Evolutionary conservation across 2,888 invertebrate species (phyloP).

Genomic region (Parnassius glacialis): DNA sequence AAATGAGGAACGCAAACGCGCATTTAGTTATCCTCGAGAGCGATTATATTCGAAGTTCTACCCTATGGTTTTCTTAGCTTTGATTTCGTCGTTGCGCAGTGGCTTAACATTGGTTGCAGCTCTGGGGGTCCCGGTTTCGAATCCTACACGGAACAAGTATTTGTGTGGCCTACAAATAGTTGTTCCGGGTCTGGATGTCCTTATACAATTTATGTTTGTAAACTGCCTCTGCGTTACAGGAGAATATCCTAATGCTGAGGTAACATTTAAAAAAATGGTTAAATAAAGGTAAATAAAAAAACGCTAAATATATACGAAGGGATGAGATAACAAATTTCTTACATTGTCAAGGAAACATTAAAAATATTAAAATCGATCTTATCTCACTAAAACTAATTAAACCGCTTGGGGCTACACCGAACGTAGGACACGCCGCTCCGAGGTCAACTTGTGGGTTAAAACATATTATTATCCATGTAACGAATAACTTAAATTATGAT

Average conservation of each 20-base stretch:
- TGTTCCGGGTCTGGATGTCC: too few species aligned
- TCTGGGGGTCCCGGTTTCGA: too few species aligned
- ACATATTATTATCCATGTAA: constrained; percentile 18
- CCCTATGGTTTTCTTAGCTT: constrained; percentile 2
- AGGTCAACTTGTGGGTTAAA: constrained; percentile 16
- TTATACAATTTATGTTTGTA: too few species aligned
- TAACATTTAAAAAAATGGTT: not conserved
- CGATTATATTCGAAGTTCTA: constrained; percentile 14
- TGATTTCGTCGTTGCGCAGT: not conserved
- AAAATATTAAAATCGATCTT: not conserved
- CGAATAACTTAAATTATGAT: constrained; percentile 18
- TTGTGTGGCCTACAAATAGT: too few species aligned
- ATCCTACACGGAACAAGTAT: too few species aligned
- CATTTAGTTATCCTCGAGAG: constrained; percentile 4
- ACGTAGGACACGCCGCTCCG: constrained; percentile 14
- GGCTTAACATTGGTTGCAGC: not conserved
- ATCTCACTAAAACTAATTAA: constrained; percentile 10
- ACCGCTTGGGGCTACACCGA: constrained; percentile 19
- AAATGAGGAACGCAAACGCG: not conserved
- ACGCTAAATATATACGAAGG: too few species aligned
- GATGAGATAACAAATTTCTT: too few species aligned
- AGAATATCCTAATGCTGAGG: not conserved
- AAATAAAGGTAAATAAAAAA: too few species aligned
- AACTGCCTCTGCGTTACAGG: too few species aligned
- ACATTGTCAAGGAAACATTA: too few species aligned